Percentiles rank a stretch among this genome's conserved stretches.
Conservation (phyloP, 2,888 invertebrate genomes). For the Dioctria linearis region DNA sequence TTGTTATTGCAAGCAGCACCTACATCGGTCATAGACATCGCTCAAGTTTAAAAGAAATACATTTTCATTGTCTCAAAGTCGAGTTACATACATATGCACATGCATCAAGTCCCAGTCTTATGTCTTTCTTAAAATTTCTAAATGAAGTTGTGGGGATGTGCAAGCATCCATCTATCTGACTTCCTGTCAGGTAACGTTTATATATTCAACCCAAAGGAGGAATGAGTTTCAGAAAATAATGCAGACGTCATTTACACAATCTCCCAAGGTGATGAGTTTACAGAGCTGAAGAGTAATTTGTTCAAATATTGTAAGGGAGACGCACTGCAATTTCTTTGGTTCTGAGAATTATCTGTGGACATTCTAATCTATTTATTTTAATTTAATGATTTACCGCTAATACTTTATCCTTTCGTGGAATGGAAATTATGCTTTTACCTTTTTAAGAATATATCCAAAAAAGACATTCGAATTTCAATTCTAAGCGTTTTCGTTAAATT, state of each 20-base stretch:
- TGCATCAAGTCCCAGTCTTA: constrained; percentile 27
- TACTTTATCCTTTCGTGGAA: too few species aligned
- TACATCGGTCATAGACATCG: too few species aligned
- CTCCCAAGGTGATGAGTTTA: constrained; percentile 51
- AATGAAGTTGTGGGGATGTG: constrained; percentile 40
- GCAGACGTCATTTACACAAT: constrained; percentile 49
- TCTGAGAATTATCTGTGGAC: too few species aligned
- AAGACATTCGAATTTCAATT: too few species aligned
- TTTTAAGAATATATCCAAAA: too few species aligned
- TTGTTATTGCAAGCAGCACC: too few species aligned
- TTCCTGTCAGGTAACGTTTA: constrained; percentile 35
- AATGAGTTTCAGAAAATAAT: constrained; percentile 41
- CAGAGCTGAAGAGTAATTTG: constrained; percentile 43
- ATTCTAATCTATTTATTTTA: too few species aligned
- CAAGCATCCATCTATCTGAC: constrained; percentile 34
- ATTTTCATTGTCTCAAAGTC: background rate
- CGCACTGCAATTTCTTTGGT: constrained; percentile 19
- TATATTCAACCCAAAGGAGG: constrained; percentile 17
- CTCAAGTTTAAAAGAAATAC: too few species aligned
- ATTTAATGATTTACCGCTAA: too few species aligned
- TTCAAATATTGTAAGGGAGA: constrained; percentile 41
- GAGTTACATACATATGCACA: background rate
- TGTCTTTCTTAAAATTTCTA: constrained; percentile 26
- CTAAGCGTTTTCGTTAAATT: too few species aligned
- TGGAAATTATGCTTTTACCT: too few species aligned